Percentiles rank a stretch among this genome's conserved stretches.
Conservation (phyloP, 37 sponge, comb jelly and placozoan genomes). For the Chondrosia reniformis region DNA sequence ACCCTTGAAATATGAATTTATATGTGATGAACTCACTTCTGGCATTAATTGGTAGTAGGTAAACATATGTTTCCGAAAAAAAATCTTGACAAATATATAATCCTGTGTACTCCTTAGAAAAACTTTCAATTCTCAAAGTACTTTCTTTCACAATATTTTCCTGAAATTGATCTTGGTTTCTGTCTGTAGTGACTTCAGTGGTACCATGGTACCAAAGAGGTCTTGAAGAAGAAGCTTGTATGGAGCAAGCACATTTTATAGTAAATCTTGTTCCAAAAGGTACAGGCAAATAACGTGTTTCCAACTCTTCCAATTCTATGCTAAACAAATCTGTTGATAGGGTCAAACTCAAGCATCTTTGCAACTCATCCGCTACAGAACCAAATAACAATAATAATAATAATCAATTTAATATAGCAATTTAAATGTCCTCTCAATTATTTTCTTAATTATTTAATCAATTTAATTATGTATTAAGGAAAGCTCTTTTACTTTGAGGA, state of each 20-base stretch:
- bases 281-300: slow-evolving; percentile 13
- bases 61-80: not conserved
- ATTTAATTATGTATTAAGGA: too few relatives aligned
- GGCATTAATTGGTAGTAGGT: slow-evolving; percentile 4
- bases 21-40: too few relatives aligned
- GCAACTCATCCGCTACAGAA: slow-evolving; percentile 7
- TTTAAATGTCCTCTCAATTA: too few relatives aligned
- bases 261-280: not conserved
- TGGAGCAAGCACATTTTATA: not conserved
- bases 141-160: too few relatives aligned
- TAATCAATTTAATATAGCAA: too few relatives aligned
- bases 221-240: not conserved
- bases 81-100: not conserved
- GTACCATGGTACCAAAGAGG: not conserved
- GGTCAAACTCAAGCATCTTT: not conserved
- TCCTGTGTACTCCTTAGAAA: slow-evolving; percentile 2
- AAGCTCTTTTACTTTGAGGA: too few relatives aligned
- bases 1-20: too few relatives aligned
- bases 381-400: not conserved
- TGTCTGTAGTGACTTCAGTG: not conserved
- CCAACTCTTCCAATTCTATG: not conserved
- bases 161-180: too few relatives aligned
- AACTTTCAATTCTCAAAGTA: not conserved
- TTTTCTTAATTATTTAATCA: too few relatives aligned
- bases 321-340: not conserved